Percentiles rank a stretch among this genome's conserved stretches.
These are phyloP conservation scores for Rhinolophus sinicus DNA, from an alignment of 2,113 vertebrate genomes.

Conservation along the genomic window DNA sequence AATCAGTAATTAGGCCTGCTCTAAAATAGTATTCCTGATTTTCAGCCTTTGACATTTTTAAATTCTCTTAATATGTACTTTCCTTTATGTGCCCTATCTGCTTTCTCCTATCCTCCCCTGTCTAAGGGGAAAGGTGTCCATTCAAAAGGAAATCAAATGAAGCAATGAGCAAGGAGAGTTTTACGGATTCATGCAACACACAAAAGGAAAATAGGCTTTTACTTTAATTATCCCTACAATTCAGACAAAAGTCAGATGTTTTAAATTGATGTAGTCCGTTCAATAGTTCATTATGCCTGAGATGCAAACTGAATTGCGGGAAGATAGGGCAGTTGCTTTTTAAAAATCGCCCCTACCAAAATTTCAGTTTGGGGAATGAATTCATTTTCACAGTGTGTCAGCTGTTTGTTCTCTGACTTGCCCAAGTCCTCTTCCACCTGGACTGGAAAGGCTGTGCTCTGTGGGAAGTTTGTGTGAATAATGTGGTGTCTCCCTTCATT, in stretches of 20 bases:
- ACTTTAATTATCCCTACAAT: not conserved
- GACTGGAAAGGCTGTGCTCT: fast-evolving
- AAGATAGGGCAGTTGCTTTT: not conserved
- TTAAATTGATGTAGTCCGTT: not conserved
- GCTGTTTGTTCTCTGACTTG: not conserved
- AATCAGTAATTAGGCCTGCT: not conserved
- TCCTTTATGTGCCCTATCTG: not conserved
- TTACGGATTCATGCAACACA: not conserved
- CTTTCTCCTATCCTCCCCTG: not conserved
- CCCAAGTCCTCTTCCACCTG: not conserved
- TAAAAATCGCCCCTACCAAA: not conserved
- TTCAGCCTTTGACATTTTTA: not conserved
- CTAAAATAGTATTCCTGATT: not conserved
- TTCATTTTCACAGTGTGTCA: not conserved
- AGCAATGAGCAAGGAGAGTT: not conserved
- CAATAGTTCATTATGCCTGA: not conserved
- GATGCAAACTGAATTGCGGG: not conserved
- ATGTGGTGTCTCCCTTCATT: not conserved
- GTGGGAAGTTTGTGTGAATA: not conserved
- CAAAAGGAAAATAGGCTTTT: not conserved
- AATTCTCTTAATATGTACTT: not conserved
- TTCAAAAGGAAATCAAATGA: not conserved
- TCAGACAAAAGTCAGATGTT: not conserved
- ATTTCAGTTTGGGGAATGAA: not conserved
- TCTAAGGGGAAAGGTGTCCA: not conserved